Conservation (phyloP, 53 echinoderm and acorn worm genomes). For the Stichopus horrens region DNA sequence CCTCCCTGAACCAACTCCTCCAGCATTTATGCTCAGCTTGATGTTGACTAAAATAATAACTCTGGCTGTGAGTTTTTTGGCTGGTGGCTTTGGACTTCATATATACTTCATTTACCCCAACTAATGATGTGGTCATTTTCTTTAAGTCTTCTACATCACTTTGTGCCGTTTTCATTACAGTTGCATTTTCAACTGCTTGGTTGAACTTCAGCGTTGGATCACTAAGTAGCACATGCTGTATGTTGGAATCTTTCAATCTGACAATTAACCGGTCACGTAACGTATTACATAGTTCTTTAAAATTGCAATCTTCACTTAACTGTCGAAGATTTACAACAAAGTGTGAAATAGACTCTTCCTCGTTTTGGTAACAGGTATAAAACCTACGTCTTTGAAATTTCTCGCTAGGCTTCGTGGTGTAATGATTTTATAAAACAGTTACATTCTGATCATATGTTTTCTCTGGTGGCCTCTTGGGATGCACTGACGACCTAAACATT, state of each 20-base stretch:
- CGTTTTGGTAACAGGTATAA: neutral
- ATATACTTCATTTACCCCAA: too few relatives aligned
- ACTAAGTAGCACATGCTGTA: conserved; percentile 55
- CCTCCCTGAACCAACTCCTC: conserved; percentile 33
- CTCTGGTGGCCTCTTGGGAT: conserved; percentile 29
- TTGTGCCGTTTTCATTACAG: neutral
- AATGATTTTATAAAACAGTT: neutral
- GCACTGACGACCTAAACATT: conserved; percentile 46
- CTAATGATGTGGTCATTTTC: neutral
- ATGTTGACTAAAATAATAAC: neutral
- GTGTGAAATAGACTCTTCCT: conserved; percentile 16
- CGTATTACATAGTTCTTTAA: conserved; percentile 50
- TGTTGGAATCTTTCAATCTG: conserved; percentile 30
- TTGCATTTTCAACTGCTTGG: neutral
- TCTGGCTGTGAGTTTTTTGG: neutral
- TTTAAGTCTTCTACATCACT: conserved; percentile 51
- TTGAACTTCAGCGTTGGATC: conserved; percentile 37
- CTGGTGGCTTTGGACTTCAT: neutral
- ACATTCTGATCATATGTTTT: conserved; percentile 25
- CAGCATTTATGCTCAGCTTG: conserved; percentile 13
- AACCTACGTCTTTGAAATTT: too few relatives aligned
- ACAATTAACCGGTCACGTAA: conserved; percentile 51
- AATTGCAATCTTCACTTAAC: conserved; percentile 53
- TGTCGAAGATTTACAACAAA: conserved; percentile 35
- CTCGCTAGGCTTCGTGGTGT: neutral